Percentiles rank a stretch among this genome's conserved stretches.
phyloP scores from a whole-genome alignment of 2,888 invertebrate species.

The Idaea aversata region DNA sequence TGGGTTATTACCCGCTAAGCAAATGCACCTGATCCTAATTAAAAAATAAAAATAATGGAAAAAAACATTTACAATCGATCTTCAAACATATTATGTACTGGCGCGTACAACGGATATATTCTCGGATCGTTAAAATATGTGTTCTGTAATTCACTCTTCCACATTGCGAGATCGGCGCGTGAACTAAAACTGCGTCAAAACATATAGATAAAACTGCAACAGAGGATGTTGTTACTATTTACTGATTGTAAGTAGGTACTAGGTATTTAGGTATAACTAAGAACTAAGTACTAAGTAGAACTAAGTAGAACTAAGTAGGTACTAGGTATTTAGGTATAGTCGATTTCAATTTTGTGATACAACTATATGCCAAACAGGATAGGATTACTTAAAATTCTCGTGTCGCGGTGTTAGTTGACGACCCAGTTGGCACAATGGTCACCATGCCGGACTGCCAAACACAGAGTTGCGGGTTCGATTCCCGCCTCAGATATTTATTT shows the following conservation, averaged over 20 bases:
- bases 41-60: conserved; percentile 11
- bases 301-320: too few species aligned
- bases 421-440: too few species aligned
- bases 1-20: conserved; percentile 6
- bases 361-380: too few species aligned
- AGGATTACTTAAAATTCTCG: too few species aligned
- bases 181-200: conserved; percentile 26
- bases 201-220: conserved; percentile 41
- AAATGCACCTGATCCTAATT: conserved; percentile 2
- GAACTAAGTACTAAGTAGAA: too few species aligned
- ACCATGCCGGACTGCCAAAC: too few species aligned
- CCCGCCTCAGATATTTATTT: too few species aligned
- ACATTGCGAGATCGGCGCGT: conserved; percentile 45
- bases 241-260: neutral
- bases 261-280: too few species aligned
- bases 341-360: too few species aligned
- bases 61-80: conserved; percentile 79
- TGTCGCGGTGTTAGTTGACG: too few species aligned
- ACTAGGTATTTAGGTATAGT: too few species aligned
- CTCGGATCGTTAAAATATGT: conserved; percentile 54
- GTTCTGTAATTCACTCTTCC: conserved; percentile 41
- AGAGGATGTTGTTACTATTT: conserved; percentile 39
- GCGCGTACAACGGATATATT: conserved; percentile 40
- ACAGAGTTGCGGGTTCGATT: too few species aligned
- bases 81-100: conserved; percentile 59